Base-by-base conservation (phyloP, 2,113 vertebrate genomes). In the Gavialis gangeticus region DNA sequence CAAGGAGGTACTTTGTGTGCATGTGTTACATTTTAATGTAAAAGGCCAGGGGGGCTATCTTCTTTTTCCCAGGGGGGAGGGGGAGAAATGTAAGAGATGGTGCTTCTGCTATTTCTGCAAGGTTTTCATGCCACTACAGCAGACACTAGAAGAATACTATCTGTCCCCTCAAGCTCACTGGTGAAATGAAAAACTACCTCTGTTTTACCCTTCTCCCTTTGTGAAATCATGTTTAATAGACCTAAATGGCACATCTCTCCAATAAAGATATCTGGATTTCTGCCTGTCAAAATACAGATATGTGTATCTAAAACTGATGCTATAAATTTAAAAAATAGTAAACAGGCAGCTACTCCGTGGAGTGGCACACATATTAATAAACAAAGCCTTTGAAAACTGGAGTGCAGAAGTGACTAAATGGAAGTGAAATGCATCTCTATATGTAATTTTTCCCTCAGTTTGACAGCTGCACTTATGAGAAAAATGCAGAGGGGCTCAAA, bases 151-250 rank as follows among this genome's bases (percentile, higher is more conserved):
- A 94, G 91, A 96, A 92, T 66, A 92, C 10, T 64, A 93, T 91
- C 91, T 78, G 62, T 95, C 93, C 90, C 94, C 92, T 90, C 89
- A 93, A 96, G 93, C 93, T 94, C 75, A 95, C 89, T 37, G 95
- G 71, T 56, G 80, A 86, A 96, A 95, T 96, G 96, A 97, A 91
- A 93, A 96, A 93, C 87, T 80, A 3, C 24, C 82, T 85, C 71
- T 57, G 67, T 84, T 69, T 69, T 67, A 54, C n/a, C 30, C 15
- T 80, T 84, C 85, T 85, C 85, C 87, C 80, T 88, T 86, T 1
- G 77, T 27, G 81, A 91, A 83, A 67, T 0, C 0, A 92, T 1
- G 14, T 27, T 57, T 64, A 83, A 75, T 34, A 89, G 75, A 85
- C 69, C 87, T 88, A 76, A 78, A 83, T 85, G 81, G 91, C 88